These are phyloP conservation scores for Apodemia mormo DNA, from an alignment of 2,888 invertebrate species.

Conservation along the genomic window DNA sequence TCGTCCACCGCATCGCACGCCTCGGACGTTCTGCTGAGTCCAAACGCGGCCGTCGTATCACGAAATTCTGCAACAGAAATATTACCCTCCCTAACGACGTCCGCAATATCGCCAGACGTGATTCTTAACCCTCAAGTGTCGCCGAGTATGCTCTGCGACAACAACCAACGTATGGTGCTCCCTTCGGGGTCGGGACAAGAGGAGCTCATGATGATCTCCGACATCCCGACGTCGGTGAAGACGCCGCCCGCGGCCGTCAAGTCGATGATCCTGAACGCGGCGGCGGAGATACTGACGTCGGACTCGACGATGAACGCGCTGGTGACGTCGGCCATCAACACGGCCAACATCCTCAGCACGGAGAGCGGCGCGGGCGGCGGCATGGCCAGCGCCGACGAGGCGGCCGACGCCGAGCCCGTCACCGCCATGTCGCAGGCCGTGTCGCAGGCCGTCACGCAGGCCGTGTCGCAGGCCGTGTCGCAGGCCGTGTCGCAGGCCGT, in stretches of 20 bases:
- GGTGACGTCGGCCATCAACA: conserved; percentile 79
- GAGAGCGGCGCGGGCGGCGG: conserved; percentile 51
- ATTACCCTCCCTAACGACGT: conserved; percentile 52
- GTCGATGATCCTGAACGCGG: conserved; percentile 88
- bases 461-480: conserved; percentile 73
- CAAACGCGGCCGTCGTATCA: conserved; percentile 57
- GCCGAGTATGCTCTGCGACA: conserved; percentile 79
- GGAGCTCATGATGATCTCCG: conserved; percentile 67
- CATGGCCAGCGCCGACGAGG: conserved; percentile 53
- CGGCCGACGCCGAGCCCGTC: conserved; percentile 62
- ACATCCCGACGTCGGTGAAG: conserved; percentile 69
- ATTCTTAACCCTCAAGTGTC: conserved; percentile 84
- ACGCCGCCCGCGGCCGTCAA: conserved; percentile 85
- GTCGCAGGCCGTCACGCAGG: conserved; percentile 73
- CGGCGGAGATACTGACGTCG: conserved; percentile 86
- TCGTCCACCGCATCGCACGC: conserved; percentile 60
- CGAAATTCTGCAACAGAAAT: conserved; percentile 58
- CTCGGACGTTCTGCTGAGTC: conserved; percentile 62
- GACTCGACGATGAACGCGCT: conserved; percentile 81
- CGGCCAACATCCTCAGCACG: conserved; percentile 69
- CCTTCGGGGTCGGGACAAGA: conserved; percentile 51
- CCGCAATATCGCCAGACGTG: conserved; percentile 78
- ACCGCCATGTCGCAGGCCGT: conserved; percentile 78
- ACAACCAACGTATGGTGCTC: conserved; percentile 48
- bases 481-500: conserved; percentile 76